A percentile compares a stretch with the other conserved stretches of the same genome.
Evolutionary conservation across 2,888 invertebrate genomes (phyloP).

Genomic region (Scaptomyza tumidula): DNA sequence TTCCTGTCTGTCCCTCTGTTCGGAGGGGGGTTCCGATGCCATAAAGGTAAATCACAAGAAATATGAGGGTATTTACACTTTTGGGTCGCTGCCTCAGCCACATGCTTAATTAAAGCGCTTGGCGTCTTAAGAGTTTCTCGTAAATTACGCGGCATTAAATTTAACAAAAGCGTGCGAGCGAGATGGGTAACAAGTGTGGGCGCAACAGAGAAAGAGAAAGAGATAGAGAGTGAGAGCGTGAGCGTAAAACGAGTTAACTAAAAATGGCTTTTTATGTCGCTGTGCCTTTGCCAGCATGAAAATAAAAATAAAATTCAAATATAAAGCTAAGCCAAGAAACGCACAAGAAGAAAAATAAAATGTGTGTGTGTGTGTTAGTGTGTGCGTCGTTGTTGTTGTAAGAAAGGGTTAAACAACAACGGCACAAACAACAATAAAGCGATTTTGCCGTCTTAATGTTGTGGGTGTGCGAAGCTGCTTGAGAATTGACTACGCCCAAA

Average conservation of each 20-base stretch:
- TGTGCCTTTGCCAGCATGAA: conserved; percentile 69
- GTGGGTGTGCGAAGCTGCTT: conserved; percentile 47
- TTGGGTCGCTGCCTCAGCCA: conserved; percentile 77
- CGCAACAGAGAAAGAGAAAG: background rate
- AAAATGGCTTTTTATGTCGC: conserved; percentile 77
- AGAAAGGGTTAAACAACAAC: conserved; percentile 70
- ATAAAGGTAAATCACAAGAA: conserved; percentile 78
- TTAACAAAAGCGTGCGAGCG: conserved; percentile 38
- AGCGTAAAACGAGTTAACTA: conserved; percentile 55
- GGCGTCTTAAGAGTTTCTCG: conserved; percentile 76
- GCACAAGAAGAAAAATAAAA: conserved; percentile 67
- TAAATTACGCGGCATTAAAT: conserved; percentile 79
- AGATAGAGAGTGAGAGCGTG: background rate
- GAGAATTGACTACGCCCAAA: conserved; percentile 42
- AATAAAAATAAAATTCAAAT: conserved; percentile 79
- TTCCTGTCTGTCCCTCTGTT: conserved; percentile 1
- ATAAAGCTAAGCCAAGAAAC: conserved; percentile 75
- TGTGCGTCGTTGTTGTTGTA: conserved; percentile 20
- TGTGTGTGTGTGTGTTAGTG: conserved; percentile 11
- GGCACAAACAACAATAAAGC: conserved; percentile 68
- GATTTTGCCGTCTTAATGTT: conserved; percentile 67
- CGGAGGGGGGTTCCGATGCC: conserved; percentile 43
- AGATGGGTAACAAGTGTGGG: background rate
- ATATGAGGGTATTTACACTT: conserved; percentile 79
- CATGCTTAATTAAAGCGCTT: conserved; percentile 80